Percentiles rank a stretch among this genome's conserved stretches.
phyloP scores from a whole-genome alignment of 2,888 invertebrate genomes.

The Syritta pipiens region DNA sequence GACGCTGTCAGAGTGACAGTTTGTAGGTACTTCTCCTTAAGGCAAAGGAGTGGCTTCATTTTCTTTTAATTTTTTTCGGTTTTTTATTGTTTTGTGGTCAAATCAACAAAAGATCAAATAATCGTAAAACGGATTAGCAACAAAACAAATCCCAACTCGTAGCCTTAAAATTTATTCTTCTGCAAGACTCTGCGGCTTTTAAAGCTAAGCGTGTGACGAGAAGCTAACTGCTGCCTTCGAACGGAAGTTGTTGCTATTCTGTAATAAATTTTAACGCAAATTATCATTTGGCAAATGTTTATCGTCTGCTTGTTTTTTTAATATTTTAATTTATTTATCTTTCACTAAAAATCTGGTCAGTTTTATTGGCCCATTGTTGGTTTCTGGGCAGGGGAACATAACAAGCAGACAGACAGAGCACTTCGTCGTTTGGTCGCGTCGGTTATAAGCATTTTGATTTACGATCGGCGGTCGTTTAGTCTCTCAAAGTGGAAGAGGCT shows the following conservation, averaged over 20 bases:
- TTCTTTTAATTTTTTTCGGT: too few relatives aligned
- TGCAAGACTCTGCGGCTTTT: neutral
- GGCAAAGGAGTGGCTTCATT: neutral
- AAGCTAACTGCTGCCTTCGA: neutral
- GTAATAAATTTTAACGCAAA: conserved; percentile 33
- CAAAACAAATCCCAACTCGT: neutral
- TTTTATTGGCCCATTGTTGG: conserved; percentile 23
- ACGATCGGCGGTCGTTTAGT: conserved; percentile 21
- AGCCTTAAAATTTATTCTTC: neutral
- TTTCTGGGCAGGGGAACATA: neutral
- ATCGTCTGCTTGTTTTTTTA: conserved; percentile 16
- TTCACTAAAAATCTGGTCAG: conserved; percentile 19
- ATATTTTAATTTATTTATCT: conserved; percentile 29
- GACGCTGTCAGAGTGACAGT: neutral
- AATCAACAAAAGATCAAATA: conserved; percentile 27
- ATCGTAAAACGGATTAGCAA: conserved; percentile 31
- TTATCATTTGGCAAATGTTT: conserved; percentile 39
- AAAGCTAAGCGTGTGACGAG: neutral
- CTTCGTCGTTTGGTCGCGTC: neutral
- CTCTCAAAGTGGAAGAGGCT: conserved; percentile 17
- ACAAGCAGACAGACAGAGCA: neutral
- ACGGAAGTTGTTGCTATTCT: conserved; percentile 41
- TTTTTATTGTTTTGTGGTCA: conserved; percentile 24
- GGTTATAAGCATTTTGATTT: conserved; percentile 33
- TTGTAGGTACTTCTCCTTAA: neutral